A percentile compares a stretch with the other conserved stretches of the same genome.
These are phyloP conservation scores for Acleris sparsana DNA, from an alignment of 2,888 invertebrate species.

Conservation along the genomic window DNA sequence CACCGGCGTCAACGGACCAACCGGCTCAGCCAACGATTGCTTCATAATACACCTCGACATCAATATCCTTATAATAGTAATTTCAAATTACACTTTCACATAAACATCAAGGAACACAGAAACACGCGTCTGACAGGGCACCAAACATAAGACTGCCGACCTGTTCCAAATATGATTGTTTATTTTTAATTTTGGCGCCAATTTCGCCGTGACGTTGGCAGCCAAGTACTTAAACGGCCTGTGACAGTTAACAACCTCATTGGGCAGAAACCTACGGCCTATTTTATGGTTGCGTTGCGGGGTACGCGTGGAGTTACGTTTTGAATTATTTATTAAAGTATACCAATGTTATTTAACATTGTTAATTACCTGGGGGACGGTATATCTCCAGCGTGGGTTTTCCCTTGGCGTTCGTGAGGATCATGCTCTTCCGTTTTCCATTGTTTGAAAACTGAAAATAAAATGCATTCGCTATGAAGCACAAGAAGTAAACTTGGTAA, in stretches of 20 bases:
- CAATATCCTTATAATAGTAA: constrained; percentile 42
- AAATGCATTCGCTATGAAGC: constrained; percentile 24
- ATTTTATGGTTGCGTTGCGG: not conserved
- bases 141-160: constrained; percentile 79
- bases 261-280: not conserved
- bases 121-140: constrained; percentile 63
- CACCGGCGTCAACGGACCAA: constrained; percentile 42
- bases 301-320: too few species aligned
- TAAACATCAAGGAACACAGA: constrained; percentile 47
- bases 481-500: not conserved
- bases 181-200: constrained; percentile 83
- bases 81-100: constrained; percentile 45
- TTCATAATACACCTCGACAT: constrained; percentile 81
- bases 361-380: constrained; percentile 90
- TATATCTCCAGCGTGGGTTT: constrained; percentile 95
- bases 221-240: constrained; percentile 54
- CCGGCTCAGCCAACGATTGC: constrained; percentile 69
- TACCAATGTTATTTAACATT: constrained; percentile 7
- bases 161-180: constrained; percentile 79
- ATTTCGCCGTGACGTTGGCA: constrained; percentile 64
- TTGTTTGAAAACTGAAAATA: constrained; percentile 83
- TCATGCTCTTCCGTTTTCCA: constrained; percentile 89
- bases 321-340: constrained; percentile 3
- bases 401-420: constrained; percentile 86
- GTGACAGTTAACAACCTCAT: constrained; percentile 32